A percentile compares a stretch with the other conserved stretches of the same genome.
Evolutionary conservation across 2,888 invertebrate species (phyloP).

Genomic region (Ypsolopha scabrella): DNA sequence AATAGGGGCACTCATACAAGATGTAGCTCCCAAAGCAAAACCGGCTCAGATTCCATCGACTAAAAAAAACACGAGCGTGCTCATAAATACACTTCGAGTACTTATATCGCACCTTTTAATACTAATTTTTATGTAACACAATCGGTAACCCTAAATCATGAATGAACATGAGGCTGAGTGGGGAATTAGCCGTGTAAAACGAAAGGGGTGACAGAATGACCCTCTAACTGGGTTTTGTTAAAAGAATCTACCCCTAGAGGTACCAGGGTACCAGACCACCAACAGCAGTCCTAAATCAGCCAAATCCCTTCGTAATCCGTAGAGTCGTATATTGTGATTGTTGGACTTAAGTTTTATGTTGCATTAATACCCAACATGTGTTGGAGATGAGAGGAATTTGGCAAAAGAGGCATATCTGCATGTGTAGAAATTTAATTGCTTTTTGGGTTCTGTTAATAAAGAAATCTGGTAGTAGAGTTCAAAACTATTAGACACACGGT

Average conservation of each 20-base stretch:
- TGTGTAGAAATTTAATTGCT: constrained; percentile 10
- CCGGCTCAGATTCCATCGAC: constrained; percentile 32
- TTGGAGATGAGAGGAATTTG: constrained; percentile 29
- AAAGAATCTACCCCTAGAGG: constrained; percentile 30
- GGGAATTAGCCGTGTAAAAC: constrained; percentile 27
- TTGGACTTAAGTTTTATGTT: constrained; percentile 46
- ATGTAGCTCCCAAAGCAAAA: constrained; percentile 26
- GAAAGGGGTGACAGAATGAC: constrained; percentile 44
- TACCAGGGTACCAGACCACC: constrained; percentile 49
- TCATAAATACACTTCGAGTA: constrained; percentile 47
- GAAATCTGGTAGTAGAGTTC: no score
- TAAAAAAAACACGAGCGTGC: constrained; percentile 21
- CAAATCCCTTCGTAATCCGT: constrained; percentile 51
- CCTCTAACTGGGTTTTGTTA: constrained; percentile 31
- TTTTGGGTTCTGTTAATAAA: no score
- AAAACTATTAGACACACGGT: no score
- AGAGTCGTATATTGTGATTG: constrained; percentile 60
- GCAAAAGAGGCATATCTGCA: constrained; percentile 18
- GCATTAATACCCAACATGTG: constrained; percentile 61
- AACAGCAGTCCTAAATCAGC: constrained; percentile 39
- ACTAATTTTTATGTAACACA: constrained; percentile 60
- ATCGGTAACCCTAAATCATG: constrained; percentile 50
- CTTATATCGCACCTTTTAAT: constrained; percentile 58
- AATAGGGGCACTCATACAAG: no score
- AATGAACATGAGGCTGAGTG: constrained; percentile 43